These are phyloP conservation scores for Apogon talboti DNA, from an alignment of 2,797 vertebrate genomes.

Conservation along the genomic window DNA sequence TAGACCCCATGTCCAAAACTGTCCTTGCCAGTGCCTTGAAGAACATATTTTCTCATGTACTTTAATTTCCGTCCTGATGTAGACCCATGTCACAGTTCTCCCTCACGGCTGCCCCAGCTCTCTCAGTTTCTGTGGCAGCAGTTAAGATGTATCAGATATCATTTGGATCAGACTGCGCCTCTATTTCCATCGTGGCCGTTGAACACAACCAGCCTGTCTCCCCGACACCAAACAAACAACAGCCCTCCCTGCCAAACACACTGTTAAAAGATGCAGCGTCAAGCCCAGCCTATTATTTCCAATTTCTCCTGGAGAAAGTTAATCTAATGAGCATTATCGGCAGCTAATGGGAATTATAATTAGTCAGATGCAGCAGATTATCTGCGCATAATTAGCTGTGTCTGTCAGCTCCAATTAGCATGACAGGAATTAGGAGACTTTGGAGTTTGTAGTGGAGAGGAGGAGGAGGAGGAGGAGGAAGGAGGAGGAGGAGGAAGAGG, in stretches of 20 bases:
- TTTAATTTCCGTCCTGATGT: constrained; percentile 36
- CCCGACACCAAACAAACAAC: constrained; percentile 58
- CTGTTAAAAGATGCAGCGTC: constrained; percentile 59
- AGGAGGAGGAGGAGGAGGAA: constrained; percentile 29
- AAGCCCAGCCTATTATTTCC: constrained; percentile 79
- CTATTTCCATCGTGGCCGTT: constrained; percentile 52
- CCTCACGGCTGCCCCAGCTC: constrained; percentile 28
- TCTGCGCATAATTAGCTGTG: constrained; percentile 87
- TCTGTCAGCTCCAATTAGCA: constrained; percentile 87
- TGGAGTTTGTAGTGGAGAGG: constrained; percentile 60
- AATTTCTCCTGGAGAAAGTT: constrained; percentile 86
- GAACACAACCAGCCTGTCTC: constrained; percentile 41
- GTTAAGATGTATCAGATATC: constrained; percentile 52
- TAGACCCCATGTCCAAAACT: background rate
- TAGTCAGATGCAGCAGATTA: constrained; percentile 89
- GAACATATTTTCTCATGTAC: background rate
- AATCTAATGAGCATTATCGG: constrained; percentile 89
- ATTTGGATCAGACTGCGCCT: constrained; percentile 61
- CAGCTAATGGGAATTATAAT: constrained; percentile 89
- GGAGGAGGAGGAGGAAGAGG: too few relatives aligned
- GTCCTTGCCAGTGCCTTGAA: constrained; percentile 20
- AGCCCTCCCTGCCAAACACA: constrained; percentile 42
- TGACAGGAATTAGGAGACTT: constrained; percentile 84
- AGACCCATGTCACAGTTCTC: constrained; percentile 15
- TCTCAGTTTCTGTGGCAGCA: constrained; percentile 35